A percentile compares a stretch with the other conserved stretches of the same genome.
Conservation (phyloP, 1,140 invertebrate genomes). For the Drosophila pallidifrons region DNA sequence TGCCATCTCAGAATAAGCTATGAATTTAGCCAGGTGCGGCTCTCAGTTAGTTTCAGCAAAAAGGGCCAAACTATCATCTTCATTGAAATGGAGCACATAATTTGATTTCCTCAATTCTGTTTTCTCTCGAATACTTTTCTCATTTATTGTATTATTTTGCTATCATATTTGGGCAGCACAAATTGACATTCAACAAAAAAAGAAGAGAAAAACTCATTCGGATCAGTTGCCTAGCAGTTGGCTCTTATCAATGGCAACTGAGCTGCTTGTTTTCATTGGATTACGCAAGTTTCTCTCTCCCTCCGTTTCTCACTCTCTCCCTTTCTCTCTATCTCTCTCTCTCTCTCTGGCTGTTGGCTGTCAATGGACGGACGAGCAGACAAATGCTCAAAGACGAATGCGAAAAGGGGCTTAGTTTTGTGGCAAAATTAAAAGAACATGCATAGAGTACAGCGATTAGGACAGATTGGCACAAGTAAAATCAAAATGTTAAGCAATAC, state of each 20-base stretch:
- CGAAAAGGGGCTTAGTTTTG: conserved; percentile 43
- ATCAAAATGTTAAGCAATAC: conserved; percentile 1
- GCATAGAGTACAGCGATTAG: conserved; percentile 29
- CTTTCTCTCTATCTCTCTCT: too few relatives aligned
- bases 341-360: background rate
- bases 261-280: conserved; percentile 81
- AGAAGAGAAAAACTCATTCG: conserved; percentile 3
- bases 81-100: background rate
- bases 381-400: conserved; percentile 1
- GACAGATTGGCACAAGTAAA: conserved; percentile 12
- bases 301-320: background rate
- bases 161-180: background rate
- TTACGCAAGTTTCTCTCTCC: conserved; percentile 64
- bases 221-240: conserved; percentile 54
- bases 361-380: background rate
- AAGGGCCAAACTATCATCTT: background rate
- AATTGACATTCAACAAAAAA: background rate
- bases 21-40: conserved; percentile 28
- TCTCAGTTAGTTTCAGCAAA: background rate
- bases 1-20: conserved; percentile 27
- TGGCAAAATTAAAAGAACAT: conserved; percentile 44
- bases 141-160: background rate
- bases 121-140: background rate
- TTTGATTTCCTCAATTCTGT: background rate
- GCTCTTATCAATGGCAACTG: conserved; percentile 72